Conservation (phyloP, 1,140 invertebrate species). For the Maniola jurtina region DNA sequence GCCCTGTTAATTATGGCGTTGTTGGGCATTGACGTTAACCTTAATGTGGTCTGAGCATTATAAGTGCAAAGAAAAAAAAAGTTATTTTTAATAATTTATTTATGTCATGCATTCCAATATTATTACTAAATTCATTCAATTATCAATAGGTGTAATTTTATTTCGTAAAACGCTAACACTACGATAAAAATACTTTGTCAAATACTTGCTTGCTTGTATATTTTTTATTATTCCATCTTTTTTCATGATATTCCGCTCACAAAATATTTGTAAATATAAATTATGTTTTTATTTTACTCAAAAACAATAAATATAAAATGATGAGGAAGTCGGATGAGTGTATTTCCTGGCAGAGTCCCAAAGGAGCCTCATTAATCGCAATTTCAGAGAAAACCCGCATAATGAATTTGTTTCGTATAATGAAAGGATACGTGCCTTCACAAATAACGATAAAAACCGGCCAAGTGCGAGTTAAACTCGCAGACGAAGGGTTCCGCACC, state of each 20-base stretch:
- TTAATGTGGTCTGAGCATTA: no score
- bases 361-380: constrained; percentile 1
- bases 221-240: background rate
- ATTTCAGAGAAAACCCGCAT: background rate
- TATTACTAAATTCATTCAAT: no score
- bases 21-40: no score
- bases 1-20: no score
- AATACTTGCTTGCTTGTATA: background rate
- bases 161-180: background rate
- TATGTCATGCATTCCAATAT: no score
- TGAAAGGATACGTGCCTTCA: background rate
- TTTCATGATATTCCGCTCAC: background rate
- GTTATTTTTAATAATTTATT: no score
- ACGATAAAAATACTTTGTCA: background rate
- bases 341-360: background rate
- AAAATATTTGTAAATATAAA: background rate
- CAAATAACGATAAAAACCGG: background rate
- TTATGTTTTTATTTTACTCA: background rate
- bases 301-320: background rate
- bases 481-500: no score
- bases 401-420: background rate
- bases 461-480: no score
- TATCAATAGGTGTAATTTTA: no score
- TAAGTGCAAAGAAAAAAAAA: no score
- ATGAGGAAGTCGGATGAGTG: background rate